These are phyloP conservation scores for Ceratoteleas bidentatus DNA, from an alignment of 1,140 invertebrate species.

Conservation along the genomic window DNA sequence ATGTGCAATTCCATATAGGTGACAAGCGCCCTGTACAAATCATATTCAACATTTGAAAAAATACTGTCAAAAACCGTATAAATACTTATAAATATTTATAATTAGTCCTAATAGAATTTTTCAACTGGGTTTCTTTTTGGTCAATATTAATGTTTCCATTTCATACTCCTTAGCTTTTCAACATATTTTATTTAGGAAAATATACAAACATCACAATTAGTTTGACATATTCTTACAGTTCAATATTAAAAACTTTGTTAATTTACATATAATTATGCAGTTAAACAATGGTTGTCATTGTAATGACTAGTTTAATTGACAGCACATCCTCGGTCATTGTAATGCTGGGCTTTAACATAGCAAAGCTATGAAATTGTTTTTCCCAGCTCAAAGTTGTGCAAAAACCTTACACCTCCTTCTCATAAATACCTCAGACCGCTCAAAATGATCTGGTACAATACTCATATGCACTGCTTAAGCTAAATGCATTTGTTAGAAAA, in stretches of 20 bases:
- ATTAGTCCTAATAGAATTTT: too few species aligned
- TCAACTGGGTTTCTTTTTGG: too few species aligned
- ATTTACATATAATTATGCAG: background rate
- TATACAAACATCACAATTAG: slow-evolving; percentile 27
- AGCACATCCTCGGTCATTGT: background rate
- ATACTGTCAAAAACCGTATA: too few species aligned
- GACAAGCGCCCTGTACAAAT: too few species aligned
- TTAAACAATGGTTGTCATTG: slow-evolving; percentile 12
- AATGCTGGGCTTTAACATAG: too few species aligned
- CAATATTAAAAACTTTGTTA: slow-evolving; percentile 23
- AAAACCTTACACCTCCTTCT: too few species aligned
- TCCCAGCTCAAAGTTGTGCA: too few species aligned
- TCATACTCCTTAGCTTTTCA: background rate
- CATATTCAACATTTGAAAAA: too few species aligned
- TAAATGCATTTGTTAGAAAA: slow-evolving; percentile 24
- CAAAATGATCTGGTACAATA: background rate
- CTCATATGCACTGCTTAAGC: background rate
- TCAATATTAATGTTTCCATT: too few species aligned
- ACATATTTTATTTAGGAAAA: slow-evolving; percentile 35
- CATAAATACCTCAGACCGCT: background rate
- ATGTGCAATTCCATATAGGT: too few species aligned
- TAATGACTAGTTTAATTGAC: slow-evolving; percentile 41
- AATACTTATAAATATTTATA: too few species aligned
- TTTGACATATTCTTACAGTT: slow-evolving; percentile 15
- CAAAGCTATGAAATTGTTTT: too few species aligned